Base-by-base conservation (phyloP, 2,797 vertebrate genomes). In the Anomalospiza imberbis region DNA sequence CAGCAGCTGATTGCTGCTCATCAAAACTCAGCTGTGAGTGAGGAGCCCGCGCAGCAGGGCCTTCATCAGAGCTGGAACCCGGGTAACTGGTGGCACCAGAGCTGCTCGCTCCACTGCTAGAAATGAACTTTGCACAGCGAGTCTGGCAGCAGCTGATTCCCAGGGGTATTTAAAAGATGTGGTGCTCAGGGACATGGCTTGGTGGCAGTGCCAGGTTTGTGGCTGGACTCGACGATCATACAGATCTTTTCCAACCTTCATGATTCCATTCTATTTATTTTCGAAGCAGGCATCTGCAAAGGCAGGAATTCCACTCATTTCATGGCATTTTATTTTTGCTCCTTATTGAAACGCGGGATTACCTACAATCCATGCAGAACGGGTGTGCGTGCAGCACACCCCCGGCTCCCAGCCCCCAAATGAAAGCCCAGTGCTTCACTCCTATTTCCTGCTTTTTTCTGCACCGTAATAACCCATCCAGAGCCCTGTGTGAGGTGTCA, bases 221-320 rank as follows among this genome's bases (percentile, higher is more conserved):
- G 57, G 16, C 0, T n/a, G 44, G 44, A 5, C 32, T 57, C 1
- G 0, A 21, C 7, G 36, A 17, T 9, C 11, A 45, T 0, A 16
- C 24, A 44, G 65, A 10, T 31, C 29, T 58, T 71, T 47, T 34
- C 45, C 79, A 58, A 6, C 24, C 29, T 19, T 6, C 34, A 4
- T 0, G 8, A 10, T 36, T 45, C 20, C 4, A 1, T 45, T 51
- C 50, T 16, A 0, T 44, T 40, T 60, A 10, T 79, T 85, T 44
- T 13, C 38, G 5, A 67, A 73, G 75, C 68, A 88, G 91, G 76
- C 73, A 62, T 2, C 75, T 55, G 68, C 66, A 54, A 40, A 89
- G 66, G 68, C 58, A 75, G 57, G 25, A 20, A 31, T 40, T n/a
- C 22, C 7, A 13, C 13, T 58, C 60, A 28, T 61, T 92, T 51